Evolutionary conservation across 1,140 invertebrate species (phyloP).

Genomic region (Chionoecetes opilio): DNA sequence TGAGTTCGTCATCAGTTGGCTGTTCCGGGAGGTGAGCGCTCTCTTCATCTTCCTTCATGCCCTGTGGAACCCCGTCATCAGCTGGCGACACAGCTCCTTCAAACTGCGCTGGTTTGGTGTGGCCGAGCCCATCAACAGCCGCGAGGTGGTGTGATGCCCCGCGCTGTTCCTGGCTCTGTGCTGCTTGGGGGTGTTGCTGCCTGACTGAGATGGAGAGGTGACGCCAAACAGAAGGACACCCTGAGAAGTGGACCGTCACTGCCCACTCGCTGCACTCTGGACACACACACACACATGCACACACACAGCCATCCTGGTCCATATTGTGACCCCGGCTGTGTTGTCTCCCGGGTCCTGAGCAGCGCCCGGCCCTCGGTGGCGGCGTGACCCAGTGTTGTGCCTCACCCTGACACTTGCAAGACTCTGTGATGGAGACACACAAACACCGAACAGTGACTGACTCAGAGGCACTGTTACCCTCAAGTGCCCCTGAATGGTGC

Average conservation of each 20-base stretch:
- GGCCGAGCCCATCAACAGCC: constrained; percentile 86
- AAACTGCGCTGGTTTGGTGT: constrained; percentile 96
- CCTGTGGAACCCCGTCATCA: constrained; percentile 91
- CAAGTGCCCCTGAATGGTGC: neutral
- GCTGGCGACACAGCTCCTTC: constrained; percentile 95
- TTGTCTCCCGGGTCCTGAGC: neutral
- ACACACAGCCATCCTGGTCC: constrained; percentile 4
- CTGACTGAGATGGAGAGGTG: neutral
- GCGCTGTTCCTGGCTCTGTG: neutral
- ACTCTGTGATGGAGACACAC: constrained; percentile 4
- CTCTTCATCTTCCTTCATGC: constrained; percentile 95
- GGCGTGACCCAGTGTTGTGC: neutral
- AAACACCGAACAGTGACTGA: neutral
- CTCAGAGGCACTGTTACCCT: neutral
- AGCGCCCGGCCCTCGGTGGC: too few relatives aligned
- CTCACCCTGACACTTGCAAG: neutral
- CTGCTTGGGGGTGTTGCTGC: neutral
- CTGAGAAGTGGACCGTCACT: neutral
- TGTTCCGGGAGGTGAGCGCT: constrained; percentile 95
- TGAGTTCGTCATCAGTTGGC: constrained; percentile 98
- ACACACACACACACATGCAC: neutral
- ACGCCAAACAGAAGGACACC: neutral
- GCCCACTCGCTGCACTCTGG: neutral
- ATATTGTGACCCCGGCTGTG: constrained; percentile 5
- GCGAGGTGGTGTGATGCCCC: constrained; percentile 46